Conservation (phyloP, 92 coral and sea anemone species). For the Phymanthus crucifer region DNA sequence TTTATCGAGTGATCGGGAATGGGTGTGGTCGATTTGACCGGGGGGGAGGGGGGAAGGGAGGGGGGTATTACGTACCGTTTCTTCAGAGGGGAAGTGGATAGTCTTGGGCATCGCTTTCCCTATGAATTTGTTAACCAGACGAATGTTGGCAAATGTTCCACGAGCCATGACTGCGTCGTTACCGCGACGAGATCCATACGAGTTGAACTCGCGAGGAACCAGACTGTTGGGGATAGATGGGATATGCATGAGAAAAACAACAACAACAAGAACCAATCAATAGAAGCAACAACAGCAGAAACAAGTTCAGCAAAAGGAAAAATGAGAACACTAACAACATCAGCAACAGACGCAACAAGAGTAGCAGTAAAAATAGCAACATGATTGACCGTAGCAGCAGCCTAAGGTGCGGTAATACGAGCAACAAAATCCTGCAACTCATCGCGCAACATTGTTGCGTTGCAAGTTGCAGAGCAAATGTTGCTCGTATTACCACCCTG, state of each 20-base stretch:
- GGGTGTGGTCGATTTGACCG: not conserved
- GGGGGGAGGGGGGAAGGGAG: not conserved
- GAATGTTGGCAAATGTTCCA: slow-evolving; percentile 97
- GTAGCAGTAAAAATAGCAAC: not conserved
- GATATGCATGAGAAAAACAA: not conserved
- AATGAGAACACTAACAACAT: not conserved
- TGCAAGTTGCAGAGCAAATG: too few relatives aligned
- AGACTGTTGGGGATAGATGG: slow-evolving; percentile 50
- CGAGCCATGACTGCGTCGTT: slow-evolving; percentile 99
- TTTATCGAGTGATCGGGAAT: too few relatives aligned
- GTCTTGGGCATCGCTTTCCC: slow-evolving; percentile 97
- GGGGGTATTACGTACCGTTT: slow-evolving; percentile 53
- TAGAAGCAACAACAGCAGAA: not conserved
- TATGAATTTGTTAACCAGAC: slow-evolving; percentile 92
- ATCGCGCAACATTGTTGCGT: too few relatives aligned
- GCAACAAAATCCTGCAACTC: too few relatives aligned
- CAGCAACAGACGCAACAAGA: not conserved
- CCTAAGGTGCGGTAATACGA: not conserved
- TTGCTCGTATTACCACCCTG: too few relatives aligned
- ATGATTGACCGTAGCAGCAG: not conserved
- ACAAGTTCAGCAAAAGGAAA: not conserved
- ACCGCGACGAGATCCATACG: slow-evolving; percentile 99
- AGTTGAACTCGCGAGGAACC: slow-evolving; percentile 95
- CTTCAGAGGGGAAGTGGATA: slow-evolving; percentile 85
- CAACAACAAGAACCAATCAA: too few relatives aligned